These are phyloP conservation scores for Eucera pruinosa DNA, from an alignment of 2,888 invertebrate species.

Conservation along the genomic window DNA sequence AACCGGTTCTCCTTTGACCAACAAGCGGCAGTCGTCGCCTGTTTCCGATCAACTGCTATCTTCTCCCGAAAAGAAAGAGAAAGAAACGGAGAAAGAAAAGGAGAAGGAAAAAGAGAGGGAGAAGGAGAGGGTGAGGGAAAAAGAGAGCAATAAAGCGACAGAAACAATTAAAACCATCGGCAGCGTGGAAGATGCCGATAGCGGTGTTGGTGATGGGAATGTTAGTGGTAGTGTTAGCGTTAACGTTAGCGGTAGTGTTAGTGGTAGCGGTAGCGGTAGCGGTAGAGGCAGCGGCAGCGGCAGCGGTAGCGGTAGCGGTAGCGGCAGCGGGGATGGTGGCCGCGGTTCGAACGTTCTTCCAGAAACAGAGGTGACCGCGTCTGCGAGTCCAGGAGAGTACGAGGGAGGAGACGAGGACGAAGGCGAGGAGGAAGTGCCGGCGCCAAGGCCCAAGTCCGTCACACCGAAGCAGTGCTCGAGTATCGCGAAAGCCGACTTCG, in stretches of 20 bases:
- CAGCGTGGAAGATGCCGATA: slow-evolving; percentile 45
- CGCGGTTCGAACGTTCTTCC: slow-evolving; percentile 60
- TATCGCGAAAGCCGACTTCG: slow-evolving; percentile 48
- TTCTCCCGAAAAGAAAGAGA: too few species aligned
- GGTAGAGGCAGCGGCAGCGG: background rate
- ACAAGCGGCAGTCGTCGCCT: slow-evolving; percentile 70
- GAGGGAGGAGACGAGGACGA: slow-evolving; percentile 83
- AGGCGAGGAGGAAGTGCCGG: slow-evolving; percentile 79
- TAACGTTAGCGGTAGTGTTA: too few species aligned
- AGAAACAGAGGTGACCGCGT: slow-evolving; percentile 76
- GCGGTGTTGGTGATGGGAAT: background rate
- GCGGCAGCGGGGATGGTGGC: background rate
- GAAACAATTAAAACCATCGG: slow-evolving; percentile 44
- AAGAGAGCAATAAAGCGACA: slow-evolving; percentile 14
- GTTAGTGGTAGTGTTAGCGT: too few species aligned
- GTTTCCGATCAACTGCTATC: slow-evolving; percentile 71
- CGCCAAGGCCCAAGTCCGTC: slow-evolving; percentile 71
- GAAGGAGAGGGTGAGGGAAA: slow-evolving; percentile 34
- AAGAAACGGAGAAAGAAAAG: too few species aligned
- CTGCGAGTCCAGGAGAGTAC: slow-evolving; percentile 82
- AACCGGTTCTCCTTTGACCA: slow-evolving; percentile 42
- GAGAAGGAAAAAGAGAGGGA: slow-evolving; percentile 17
- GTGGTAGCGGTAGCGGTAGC: background rate
- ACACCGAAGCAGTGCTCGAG: slow-evolving; percentile 59
- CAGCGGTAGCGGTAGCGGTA: background rate